Conservation (phyloP, 92 coral and sea anemone species). For the Porites lobata region DNA sequence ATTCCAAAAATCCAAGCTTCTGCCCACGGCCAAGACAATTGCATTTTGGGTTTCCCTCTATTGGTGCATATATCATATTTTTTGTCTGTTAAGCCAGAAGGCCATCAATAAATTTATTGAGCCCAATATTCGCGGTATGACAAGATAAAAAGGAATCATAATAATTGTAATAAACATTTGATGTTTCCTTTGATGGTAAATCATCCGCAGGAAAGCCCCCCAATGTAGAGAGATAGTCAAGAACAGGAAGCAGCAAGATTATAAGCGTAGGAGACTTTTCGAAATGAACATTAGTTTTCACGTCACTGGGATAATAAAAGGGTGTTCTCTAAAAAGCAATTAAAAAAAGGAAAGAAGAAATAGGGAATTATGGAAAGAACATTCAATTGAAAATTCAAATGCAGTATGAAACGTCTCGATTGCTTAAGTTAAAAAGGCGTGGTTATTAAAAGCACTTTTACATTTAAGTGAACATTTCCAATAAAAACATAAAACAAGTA, state of each 20-base stretch:
- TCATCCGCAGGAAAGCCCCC: neutral
- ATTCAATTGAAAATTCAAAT: neutral
- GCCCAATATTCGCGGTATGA: constrained; percentile 15
- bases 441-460: neutral
- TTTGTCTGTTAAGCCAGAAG: constrained; percentile 12
- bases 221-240: neutral
- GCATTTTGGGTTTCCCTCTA: constrained; percentile 1
- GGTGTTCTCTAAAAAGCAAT: neutral
- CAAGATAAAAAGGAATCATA: neutral
- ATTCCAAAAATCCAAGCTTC: constrained; percentile 15
- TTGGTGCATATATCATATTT: constrained; percentile 11
- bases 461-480: neutral
- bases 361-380: too few species aligned
- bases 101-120: constrained; percentile 19
- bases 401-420: neutral
- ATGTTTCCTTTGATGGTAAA: neutral
- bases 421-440: constrained; percentile 15
- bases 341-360: neutral
- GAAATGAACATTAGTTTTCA: neutral
- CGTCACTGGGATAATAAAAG: neutral
- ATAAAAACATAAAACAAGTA: neutral
- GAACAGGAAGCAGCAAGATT: neutral
- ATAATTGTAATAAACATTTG: constrained; percentile 20
- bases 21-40: constrained; percentile 27
- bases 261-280: neutral